These are phyloP conservation scores for Adelges cooleyi DNA, from an alignment of 1,140 invertebrate species.

Conservation along the genomic window DNA sequence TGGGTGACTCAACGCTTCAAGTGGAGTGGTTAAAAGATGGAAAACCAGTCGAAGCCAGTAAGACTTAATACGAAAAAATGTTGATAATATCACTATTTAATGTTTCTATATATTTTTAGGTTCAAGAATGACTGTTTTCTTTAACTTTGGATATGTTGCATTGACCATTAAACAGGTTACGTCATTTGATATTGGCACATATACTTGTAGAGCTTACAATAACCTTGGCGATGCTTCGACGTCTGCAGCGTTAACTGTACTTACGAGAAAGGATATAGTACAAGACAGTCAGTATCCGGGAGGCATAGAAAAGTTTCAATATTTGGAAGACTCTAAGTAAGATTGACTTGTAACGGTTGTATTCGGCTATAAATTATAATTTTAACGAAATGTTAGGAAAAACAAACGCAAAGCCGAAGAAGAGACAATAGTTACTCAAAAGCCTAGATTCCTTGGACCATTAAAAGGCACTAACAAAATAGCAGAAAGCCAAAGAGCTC, in stretches of 20 bases:
- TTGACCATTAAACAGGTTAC: slow-evolving; percentile 89
- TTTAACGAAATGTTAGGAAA: slow-evolving; percentile 34
- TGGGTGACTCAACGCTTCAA: slow-evolving; percentile 78
- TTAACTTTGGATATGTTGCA: slow-evolving; percentile 93
- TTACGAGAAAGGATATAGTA: slow-evolving; percentile 69
- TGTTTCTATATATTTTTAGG: slow-evolving; percentile 39
- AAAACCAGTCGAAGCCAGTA: slow-evolving; percentile 74
- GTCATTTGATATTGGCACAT: slow-evolving; percentile 78
- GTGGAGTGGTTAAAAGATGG: slow-evolving; percentile 96
- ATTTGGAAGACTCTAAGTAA: slow-evolving; percentile 66
- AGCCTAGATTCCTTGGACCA: slow-evolving; percentile 72
- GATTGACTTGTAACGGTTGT: slow-evolving; percentile 5
- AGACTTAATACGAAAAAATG: no score
- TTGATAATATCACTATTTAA: slow-evolving; percentile 1
- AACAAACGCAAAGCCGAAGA: slow-evolving; percentile 47
- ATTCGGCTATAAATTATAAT: neutral
- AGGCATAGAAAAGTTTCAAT: slow-evolving; percentile 78
- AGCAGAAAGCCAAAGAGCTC: slow-evolving; percentile 88
- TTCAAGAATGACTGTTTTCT: slow-evolving; percentile 86
- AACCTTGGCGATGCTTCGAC: slow-evolving; percentile 77
- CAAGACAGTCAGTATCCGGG: slow-evolving; percentile 76
- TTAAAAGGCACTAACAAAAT: slow-evolving; percentile 85
- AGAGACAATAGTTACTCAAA: slow-evolving; percentile 60
- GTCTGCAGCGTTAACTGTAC: slow-evolving; percentile 73
- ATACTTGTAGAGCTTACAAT: slow-evolving; percentile 81